Conservation (phyloP, 2,113 vertebrate species). For the Oreochromis spilurus region DNA sequence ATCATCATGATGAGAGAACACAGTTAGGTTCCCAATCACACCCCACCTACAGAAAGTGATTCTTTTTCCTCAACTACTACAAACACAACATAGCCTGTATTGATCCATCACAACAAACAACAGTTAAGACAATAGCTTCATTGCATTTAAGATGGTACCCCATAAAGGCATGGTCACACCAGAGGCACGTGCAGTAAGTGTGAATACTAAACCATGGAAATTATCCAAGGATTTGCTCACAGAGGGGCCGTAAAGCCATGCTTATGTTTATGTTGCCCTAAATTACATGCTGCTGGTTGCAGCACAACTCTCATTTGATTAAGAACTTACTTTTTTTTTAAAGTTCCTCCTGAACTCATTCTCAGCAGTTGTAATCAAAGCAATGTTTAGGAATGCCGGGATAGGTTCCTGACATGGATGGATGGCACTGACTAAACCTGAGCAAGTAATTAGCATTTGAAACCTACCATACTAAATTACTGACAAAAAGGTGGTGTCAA, state of each 20-base stretch:
- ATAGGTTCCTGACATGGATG: neutral
- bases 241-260: neutral
- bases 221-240: neutral
- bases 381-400: neutral
- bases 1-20: neutral
- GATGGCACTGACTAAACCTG: neutral
- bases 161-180: neutral
- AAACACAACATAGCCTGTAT: neutral
- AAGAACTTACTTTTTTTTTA: neutral
- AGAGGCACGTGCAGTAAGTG: neutral
- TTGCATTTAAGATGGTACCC: neutral
- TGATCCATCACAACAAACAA: neutral
- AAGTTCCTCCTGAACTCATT: neutral
- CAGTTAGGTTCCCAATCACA: neutral
- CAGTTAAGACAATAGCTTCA: neutral
- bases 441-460: neutral
- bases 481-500: neutral
- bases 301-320: neutral
- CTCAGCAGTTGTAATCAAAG: neutral
- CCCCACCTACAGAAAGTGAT: neutral
- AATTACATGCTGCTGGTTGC: neutral
- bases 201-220: neutral
- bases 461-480: neutral
- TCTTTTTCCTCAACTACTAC: neutral
- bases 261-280: neutral